Percentiles rank a stretch among this genome's conserved stretches.
Conservation (phyloP, 2,888 invertebrate genomes). For the Synanthedon formicaeformis region DNA sequence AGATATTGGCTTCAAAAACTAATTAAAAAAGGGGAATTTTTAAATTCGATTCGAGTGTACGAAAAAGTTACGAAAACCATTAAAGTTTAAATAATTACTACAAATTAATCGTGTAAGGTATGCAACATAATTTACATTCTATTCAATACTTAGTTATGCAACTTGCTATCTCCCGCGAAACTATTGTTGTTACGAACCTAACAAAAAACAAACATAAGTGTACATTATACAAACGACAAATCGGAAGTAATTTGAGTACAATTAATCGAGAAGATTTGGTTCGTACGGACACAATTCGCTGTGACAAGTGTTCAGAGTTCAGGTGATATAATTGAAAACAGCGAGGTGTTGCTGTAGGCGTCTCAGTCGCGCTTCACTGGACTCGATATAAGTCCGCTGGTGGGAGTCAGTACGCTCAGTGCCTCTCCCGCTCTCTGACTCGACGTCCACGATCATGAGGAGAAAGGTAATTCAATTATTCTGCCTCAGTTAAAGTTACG, state of each 20-base stretch:
- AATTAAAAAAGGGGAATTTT: too few species aligned
- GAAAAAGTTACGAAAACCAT: too few species aligned
- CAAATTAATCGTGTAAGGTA: too few species aligned
- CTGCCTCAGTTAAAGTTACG: too few species aligned
- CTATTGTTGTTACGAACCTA: slow-evolving; percentile 15
- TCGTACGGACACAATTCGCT: slow-evolving; percentile 4
- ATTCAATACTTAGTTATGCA: slow-evolving; percentile 15
- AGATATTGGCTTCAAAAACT: too few species aligned
- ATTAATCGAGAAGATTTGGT: slow-evolving; percentile 11
- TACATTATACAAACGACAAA: slow-evolving; percentile 11
- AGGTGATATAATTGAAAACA: slow-evolving; percentile 26
- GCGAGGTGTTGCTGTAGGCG: slow-evolving; percentile 11
- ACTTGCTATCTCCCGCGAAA: slow-evolving; percentile 9
- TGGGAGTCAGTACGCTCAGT: slow-evolving; percentile 41
- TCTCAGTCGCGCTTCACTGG: slow-evolving; percentile 22
- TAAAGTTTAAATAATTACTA: too few species aligned
- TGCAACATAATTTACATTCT: too few species aligned
- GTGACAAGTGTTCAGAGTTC: neutral
- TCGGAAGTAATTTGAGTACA: slow-evolving; percentile 28
- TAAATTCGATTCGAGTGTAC: too few species aligned
- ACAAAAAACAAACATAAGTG: slow-evolving; percentile 4
- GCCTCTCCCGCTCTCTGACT: slow-evolving; percentile 39
- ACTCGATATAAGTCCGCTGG: slow-evolving; percentile 41
- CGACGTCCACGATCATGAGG: slow-evolving; percentile 46
- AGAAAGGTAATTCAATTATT: slow-evolving; percentile 38